Evolutionary conservation across 2,888 invertebrate species (phyloP).

Genomic region (Hypselothyrea guttata): DNA sequence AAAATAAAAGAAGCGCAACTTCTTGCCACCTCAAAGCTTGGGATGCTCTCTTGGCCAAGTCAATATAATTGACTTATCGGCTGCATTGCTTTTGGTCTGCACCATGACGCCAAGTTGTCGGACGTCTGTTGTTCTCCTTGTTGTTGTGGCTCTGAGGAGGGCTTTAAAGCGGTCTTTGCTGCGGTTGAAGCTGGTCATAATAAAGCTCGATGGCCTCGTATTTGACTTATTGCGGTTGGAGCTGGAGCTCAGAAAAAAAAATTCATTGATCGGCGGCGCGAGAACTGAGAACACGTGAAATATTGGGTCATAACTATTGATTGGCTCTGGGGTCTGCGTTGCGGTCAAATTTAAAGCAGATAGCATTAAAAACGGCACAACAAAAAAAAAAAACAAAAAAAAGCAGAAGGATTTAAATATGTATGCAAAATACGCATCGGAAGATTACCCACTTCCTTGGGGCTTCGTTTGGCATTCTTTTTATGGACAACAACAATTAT

Average conservation of each 20-base stretch:
- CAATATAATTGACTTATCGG: constrained; percentile 74
- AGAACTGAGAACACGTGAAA: constrained; percentile 66
- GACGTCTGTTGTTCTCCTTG: constrained; percentile 13
- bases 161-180: constrained; percentile 30
- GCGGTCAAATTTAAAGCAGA: constrained; percentile 63
- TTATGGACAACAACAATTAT: constrained; percentile 26
- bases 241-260: constrained; percentile 22
- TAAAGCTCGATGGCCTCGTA: constrained; percentile 71
- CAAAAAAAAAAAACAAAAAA: constrained; percentile 22
- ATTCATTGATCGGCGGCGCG: constrained; percentile 60
- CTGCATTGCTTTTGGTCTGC: constrained; percentile 47
- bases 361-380: constrained; percentile 8
- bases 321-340: constrained; percentile 44
- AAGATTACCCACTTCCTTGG: constrained; percentile 15
- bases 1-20: constrained; percentile 19
- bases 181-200: constrained; percentile 58
- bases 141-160: constrained; percentile 21
- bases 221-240: constrained; percentile 74
- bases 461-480: not conserved
- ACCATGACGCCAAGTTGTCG: constrained; percentile 34
- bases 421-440: constrained; percentile 42
- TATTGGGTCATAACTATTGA: constrained; percentile 72
- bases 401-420: constrained; percentile 2
- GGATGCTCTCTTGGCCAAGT: constrained; percentile 58
- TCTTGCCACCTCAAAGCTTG: constrained; percentile 59